These are phyloP conservation scores for Iselma pallidipennis DNA, from an alignment of 2,888 invertebrate species.

Conservation along the genomic window DNA sequence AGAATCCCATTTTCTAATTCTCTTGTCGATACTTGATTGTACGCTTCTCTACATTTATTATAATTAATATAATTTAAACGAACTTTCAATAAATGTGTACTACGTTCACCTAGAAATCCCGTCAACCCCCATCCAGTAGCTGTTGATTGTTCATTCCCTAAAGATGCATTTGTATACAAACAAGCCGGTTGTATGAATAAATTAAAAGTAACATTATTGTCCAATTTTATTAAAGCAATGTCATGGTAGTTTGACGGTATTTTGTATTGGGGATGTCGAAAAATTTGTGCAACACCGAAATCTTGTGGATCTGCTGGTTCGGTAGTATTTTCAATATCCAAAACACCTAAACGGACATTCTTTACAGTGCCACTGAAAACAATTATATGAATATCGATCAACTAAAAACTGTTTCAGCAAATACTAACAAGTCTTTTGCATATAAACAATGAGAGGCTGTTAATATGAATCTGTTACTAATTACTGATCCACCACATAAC, in stretches of 20 bases:
- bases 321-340: conserved; percentile 25
- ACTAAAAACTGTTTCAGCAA: too few species aligned
- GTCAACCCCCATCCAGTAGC: too few species aligned
- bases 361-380: conserved; percentile 30
- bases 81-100: conserved; percentile 62
- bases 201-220: conserved; percentile 47
- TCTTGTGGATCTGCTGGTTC: conserved; percentile 39
- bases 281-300: conserved; percentile 38
- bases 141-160: too few species aligned
- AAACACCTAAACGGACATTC: conserved; percentile 36
- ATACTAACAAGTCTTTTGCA: conserved; percentile 27
- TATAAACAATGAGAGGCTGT: conserved; percentile 67
- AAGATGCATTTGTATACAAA: conserved; percentile 41
- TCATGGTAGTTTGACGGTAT: conserved; percentile 56
- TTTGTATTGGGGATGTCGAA: conserved; percentile 53
- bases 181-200: conserved; percentile 57
- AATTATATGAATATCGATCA: too few species aligned
- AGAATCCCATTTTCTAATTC: conserved; percentile 55
- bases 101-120: too few species aligned
- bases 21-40: conserved; percentile 30
- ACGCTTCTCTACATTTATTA: conserved; percentile 49
- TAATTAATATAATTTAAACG: conserved; percentile 52
- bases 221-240: conserved; percentile 57
- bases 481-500: conserved; percentile 68
- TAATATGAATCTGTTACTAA: conserved; percentile 64